phyloP scores from a whole-genome alignment of 2,797 vertebrate species.

The Harpagifer antarcticus region DNA sequence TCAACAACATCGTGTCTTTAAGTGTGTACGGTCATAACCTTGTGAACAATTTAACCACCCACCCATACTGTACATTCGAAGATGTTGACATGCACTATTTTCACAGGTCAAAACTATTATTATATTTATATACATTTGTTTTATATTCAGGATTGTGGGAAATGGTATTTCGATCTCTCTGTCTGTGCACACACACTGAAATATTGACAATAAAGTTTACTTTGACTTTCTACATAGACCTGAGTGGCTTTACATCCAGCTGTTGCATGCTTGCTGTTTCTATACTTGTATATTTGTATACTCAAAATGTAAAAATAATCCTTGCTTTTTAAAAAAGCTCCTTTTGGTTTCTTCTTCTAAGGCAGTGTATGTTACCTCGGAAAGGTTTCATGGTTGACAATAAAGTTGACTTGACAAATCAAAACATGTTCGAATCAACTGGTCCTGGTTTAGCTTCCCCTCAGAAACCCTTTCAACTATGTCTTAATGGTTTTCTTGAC shows the following conservation, averaged over 20 bases:
- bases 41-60: not conserved
- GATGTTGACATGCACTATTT: not conserved
- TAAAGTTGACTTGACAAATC: constrained; percentile 14
- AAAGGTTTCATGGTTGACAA: not conserved
- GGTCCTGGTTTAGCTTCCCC: constrained; percentile 5
- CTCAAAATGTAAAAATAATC: too few relatives aligned
- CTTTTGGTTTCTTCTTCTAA: not conserved
- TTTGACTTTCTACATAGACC: constrained; percentile 14
- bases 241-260: not conserved
- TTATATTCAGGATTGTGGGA: too few relatives aligned
- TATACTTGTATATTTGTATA: too few relatives aligned
- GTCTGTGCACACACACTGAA: too few relatives aligned
- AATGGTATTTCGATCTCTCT: too few relatives aligned
- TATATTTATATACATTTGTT: constrained; percentile 7
- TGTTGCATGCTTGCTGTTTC: not conserved
- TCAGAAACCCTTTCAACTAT: constrained; percentile 12
- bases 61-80: not conserved
- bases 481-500: constrained; percentile 37
- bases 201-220: too few relatives aligned
- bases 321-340: too few relatives aligned
- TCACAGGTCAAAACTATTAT: constrained; percentile 15
- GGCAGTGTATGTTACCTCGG: not conserved
- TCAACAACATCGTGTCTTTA: not conserved
- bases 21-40: too few relatives aligned
- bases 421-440: constrained; percentile 19